These are phyloP conservation scores for Apoderus coryli DNA, from an alignment of 2,888 invertebrate species.

Conservation along the genomic window DNA sequence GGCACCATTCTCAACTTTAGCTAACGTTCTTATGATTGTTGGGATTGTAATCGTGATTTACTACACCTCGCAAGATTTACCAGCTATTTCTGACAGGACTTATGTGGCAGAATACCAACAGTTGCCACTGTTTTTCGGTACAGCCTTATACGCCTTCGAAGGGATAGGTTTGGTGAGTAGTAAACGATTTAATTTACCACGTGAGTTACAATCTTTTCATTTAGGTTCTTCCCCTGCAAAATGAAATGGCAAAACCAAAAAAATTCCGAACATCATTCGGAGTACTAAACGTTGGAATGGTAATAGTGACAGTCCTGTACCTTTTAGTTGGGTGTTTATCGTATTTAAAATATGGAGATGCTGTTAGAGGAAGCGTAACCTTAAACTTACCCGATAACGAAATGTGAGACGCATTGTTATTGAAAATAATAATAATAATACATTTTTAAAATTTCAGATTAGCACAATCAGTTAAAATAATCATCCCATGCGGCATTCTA, in stretches of 20 bases:
- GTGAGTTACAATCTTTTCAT: conserved; percentile 11
- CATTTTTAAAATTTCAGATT: conserved; percentile 39
- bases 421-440: conserved; percentile 2
- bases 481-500: conserved; percentile 75
- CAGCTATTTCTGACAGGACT: conserved; percentile 41
- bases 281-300: conserved; percentile 82
- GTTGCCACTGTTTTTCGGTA: conserved; percentile 86
- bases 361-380: conserved; percentile 71
- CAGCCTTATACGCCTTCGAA: conserved; percentile 92
- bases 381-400: conserved; percentile 58
- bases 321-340: conserved; percentile 73
- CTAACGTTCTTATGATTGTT: conserved; percentile 59
- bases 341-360: conserved; percentile 76
- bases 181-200: conserved; percentile 1
- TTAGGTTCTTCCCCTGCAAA: conserved; percentile 85
- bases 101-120: conserved; percentile 43
- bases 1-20: conserved; percentile 63
- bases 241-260: conserved; percentile 71
- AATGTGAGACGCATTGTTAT: conserved; percentile 36
- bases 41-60: conserved; percentile 68
- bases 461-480: conserved; percentile 66
- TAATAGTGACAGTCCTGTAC: conserved; percentile 62
- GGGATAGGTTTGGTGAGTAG: conserved; percentile 73
- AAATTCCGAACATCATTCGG: conserved; percentile 68
- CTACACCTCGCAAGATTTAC: conserved; percentile 59